A percentile compares a stretch with the other conserved stretches of the same genome.
Evolutionary conservation across 2,113 vertebrate genomes (phyloP).

Genomic region (Acanthisitta chloris): DNA sequence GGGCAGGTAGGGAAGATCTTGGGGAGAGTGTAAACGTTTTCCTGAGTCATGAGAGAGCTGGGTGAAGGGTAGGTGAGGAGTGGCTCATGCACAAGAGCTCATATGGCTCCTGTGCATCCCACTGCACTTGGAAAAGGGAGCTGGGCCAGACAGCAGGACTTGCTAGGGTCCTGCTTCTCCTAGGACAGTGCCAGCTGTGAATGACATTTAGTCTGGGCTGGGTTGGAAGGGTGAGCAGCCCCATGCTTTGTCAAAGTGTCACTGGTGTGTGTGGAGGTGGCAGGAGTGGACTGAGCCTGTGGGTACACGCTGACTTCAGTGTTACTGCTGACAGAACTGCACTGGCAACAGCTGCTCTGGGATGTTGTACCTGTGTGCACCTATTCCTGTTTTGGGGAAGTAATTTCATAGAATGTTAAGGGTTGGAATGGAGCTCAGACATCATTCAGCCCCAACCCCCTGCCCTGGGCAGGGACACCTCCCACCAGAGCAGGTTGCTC

Average conservation of each 20-base stretch:
- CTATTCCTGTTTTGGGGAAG: fast-evolving
- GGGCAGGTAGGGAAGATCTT: neutral
- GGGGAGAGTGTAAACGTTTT: neutral
- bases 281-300: too few species aligned
- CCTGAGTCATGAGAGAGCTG: neutral
- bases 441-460: too few species aligned
- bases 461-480: too few species aligned
- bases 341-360: neutral
- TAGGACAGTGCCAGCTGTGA: fast-evolving
- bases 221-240: neutral
- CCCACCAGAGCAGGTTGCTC: too few species aligned
- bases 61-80: neutral
- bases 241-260: fast-evolving
- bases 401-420: too few species aligned
- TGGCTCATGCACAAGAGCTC: neutral
- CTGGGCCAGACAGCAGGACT: neutral
- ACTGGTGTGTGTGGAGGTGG: neutral
- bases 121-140: neutral
- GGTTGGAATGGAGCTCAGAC: too few species aligned
- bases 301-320: too few species aligned
- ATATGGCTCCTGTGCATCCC: neutral
- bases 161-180: neutral
- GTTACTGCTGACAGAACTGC: neutral
- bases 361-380: neutral
- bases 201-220: fast-evolving